Evolutionary conservation across 2,888 invertebrate species (phyloP).

Genomic region (Plagodis dolabraria): DNA sequence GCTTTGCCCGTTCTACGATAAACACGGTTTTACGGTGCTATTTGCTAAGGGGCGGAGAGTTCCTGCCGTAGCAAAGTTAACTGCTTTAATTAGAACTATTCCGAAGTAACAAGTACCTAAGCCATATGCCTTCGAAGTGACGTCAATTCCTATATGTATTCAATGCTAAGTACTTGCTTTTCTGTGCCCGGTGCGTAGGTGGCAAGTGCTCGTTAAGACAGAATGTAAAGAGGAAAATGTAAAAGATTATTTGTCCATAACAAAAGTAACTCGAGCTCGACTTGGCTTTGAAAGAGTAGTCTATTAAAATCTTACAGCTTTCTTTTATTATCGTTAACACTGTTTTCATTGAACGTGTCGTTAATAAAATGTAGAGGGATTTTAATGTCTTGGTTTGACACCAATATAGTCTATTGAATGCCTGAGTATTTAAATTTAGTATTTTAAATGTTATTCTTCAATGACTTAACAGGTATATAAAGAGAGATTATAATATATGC

Average conservation of each 20-base stretch:
- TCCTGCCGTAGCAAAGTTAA: slow-evolving; percentile 4
- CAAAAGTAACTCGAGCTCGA: slow-evolving; percentile 11
- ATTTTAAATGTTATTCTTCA: too few species aligned
- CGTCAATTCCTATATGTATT: too few species aligned
- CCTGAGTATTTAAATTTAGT: too few species aligned
- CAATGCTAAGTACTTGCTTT: too few species aligned
- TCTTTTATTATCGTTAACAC: not conserved
- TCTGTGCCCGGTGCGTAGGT: slow-evolving; percentile 17
- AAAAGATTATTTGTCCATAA: not conserved
- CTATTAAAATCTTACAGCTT: not conserved
- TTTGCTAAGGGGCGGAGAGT: slow-evolving; percentile 14
- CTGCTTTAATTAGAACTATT: slow-evolving; percentile 5
- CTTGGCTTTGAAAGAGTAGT: not conserved
- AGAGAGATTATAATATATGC: too few species aligned
- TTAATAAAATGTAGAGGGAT: too few species aligned
- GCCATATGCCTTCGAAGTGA: slow-evolving; percentile 6
- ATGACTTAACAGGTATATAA: too few species aligned
- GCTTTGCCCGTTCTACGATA: slow-evolving; percentile 23
- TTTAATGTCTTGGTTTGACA: too few species aligned
- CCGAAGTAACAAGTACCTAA: slow-evolving; percentile 2
- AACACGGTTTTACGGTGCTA: slow-evolving; percentile 25
- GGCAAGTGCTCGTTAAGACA: not conserved
- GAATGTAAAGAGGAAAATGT: slow-evolving; percentile 2
- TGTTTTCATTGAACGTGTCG: too few species aligned
- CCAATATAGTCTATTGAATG: too few species aligned